A percentile compares a stretch with the other conserved stretches of the same genome.
Conservation (phyloP, 2,888 invertebrate species). For the Coelinius sp. region DNA sequence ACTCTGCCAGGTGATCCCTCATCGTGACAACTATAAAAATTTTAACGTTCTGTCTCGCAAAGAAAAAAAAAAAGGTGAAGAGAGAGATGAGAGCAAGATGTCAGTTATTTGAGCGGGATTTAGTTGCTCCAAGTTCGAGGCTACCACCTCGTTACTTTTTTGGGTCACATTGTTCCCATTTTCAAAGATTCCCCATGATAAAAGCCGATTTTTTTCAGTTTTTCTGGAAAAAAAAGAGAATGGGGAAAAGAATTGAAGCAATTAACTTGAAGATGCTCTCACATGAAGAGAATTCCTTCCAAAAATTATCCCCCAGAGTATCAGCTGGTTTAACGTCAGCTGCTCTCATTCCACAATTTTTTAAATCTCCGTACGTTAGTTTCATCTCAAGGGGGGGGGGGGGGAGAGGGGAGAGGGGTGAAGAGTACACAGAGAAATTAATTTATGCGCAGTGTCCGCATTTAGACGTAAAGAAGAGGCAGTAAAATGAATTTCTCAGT, state of each 20-base stretch:
- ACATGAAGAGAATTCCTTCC: constrained; percentile 19
- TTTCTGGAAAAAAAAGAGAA: background rate
- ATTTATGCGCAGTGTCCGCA: constrained; percentile 59
- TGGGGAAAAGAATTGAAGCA: constrained; percentile 16
- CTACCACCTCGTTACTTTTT: constrained; percentile 23
- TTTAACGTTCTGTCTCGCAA: constrained; percentile 23
- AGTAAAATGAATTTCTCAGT: constrained; percentile 48
- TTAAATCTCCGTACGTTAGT: constrained; percentile 27
- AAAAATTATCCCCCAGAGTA: constrained; percentile 34
- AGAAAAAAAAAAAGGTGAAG: background rate
- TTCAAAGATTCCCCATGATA: background rate
- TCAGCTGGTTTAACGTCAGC: constrained; percentile 34
- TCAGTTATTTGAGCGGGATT: constrained; percentile 9
- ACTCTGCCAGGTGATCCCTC: constrained; percentile 49
- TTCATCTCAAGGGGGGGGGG: constrained; percentile 29
- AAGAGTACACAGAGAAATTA: constrained; percentile 51
- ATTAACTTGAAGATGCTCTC: constrained; percentile 28
- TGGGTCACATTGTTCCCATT: background rate
- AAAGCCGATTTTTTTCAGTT: background rate
- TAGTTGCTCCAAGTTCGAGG: background rate
- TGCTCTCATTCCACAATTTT: constrained; percentile 37
- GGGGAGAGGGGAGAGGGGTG: background rate
- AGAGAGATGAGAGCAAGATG: background rate
- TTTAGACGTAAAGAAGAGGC: background rate
- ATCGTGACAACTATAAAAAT: constrained; percentile 51